Evolutionary conservation across 2,113 vertebrate species (phyloP), one percentile per base, ranked within the genome.

Genomic region (Labrus mixtus): DNA sequence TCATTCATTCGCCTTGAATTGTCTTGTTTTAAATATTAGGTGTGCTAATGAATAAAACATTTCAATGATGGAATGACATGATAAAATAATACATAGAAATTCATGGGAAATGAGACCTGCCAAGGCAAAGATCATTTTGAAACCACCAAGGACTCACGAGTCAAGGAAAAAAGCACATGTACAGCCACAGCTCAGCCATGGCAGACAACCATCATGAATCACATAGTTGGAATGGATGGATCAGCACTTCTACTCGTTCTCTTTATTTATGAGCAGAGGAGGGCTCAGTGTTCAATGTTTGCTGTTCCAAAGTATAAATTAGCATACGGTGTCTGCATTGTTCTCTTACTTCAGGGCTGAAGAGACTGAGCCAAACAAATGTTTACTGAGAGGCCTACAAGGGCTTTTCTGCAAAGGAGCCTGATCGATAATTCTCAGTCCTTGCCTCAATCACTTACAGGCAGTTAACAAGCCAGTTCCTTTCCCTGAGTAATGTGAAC

Each of bases 351-450:
- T 68, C 20, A 17, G 39, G 22, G 60, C 73, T 54, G 20, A 57
- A 37, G 43, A 17, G 33, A 65, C 13, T 11, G 43, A 78, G 81
- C 16, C 39, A 74, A 81, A 81, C 39, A 77, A 84, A 77, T 82
- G 73, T 72, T 81, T 82, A 76, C 72, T 63, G 58, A 29, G 62
- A 66, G 22, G 61, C 25, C 57, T 64, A 33, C 54, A 57, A 17
- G n/a, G 51, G 25, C 22, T 65, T 76, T 74, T 68, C 81, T 39
- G 70, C 59, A 72, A 45, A 79, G 48, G 9, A 80, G 36, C 20
- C 36, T 23, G 29, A 82, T 91, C 76, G 16, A 86, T 86, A 61
- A 43, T 64, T 68, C 64, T 78, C 60, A 56, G 74, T 60, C 41
- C 20, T 48, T 25, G 43, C 57, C 58, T 79, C 58, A 43, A 67